Evolutionary conservation across 1,140 invertebrate genomes (phyloP).

Genomic region (Pomacea maculata): DNA sequence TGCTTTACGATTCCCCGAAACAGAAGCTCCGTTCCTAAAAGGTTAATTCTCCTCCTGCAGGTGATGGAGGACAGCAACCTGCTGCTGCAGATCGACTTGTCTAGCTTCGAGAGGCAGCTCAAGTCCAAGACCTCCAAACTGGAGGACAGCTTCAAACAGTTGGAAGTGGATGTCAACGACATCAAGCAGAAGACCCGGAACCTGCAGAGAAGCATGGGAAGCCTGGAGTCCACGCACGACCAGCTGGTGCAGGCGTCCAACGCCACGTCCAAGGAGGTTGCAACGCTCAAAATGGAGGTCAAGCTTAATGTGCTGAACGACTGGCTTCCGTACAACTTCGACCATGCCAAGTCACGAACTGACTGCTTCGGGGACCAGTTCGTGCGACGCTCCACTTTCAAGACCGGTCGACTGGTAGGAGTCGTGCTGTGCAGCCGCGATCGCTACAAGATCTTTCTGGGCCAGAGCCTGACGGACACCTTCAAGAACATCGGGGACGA

Average conservation of each 20-base stretch:
- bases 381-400: slow-evolving; percentile 42
- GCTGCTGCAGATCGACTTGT: slow-evolving; percentile 28
- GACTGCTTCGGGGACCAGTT: slow-evolving; percentile 51
- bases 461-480: slow-evolving; percentile 39
- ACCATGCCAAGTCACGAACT: slow-evolving; percentile 34
- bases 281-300: slow-evolving; percentile 28
- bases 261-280: slow-evolving; percentile 13
- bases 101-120: slow-evolving; percentile 18
- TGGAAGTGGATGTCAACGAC: slow-evolving; percentile 19
- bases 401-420: slow-evolving; percentile 45
- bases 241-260: slow-evolving; percentile 12
- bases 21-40: too few relatives aligned
- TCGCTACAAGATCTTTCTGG: slow-evolving; percentile 57
- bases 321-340: slow-evolving; percentile 51
- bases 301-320: slow-evolving; percentile 32
- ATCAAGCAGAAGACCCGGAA: slow-evolving; percentile 23
- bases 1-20: too few relatives aligned
- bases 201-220: slow-evolving; percentile 19
- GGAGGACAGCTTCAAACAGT: slow-evolving; percentile 15
- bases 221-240: neutral
- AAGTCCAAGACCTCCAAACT: slow-evolving; percentile 21
- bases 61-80: slow-evolving; percentile 30
- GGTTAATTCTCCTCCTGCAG: neutral
- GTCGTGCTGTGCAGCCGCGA: slow-evolving; percentile 50
- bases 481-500: slow-evolving; percentile 57